phyloP scores from a whole-genome alignment of 2,113 vertebrate species.

The Pongo pygmaeus region DNA sequence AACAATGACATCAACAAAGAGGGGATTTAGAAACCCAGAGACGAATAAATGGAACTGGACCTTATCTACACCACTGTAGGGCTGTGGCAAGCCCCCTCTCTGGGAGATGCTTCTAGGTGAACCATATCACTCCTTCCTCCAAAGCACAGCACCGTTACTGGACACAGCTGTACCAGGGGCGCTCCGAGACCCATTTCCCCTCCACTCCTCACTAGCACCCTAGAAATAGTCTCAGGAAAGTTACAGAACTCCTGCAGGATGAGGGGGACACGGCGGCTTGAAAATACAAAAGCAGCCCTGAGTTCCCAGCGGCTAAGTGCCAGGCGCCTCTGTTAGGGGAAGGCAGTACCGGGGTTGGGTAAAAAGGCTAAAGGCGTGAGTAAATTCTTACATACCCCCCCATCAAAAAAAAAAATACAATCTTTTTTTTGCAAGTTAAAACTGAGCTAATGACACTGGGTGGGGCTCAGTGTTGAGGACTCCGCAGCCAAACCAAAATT shows the following conservation, averaged over 20 bases:
- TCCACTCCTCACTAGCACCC: not conserved
- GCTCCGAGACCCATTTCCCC: not conserved
- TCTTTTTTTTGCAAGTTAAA: constrained; percentile 87
- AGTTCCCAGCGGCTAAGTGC: not conserved
- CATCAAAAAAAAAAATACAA: not conserved
- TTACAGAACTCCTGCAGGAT: not conserved
- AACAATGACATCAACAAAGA: not conserved
- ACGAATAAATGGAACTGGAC: not conserved
- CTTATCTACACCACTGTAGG: too few species aligned
- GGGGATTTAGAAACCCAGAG: not conserved
- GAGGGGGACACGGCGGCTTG: not conserved
- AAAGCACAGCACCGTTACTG: not conserved
- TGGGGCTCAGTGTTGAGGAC: constrained; percentile 88
- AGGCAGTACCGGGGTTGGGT: constrained; percentile 11
- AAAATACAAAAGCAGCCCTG: not conserved
- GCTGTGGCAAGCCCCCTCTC: not conserved
- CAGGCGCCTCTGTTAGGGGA: accelerated
- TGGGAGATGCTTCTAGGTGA: not conserved
- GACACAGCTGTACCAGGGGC: not conserved
- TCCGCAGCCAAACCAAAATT: constrained; percentile 92
- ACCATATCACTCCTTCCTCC: accelerated
- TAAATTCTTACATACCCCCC: constrained; percentile 60
- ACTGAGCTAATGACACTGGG: constrained; percentile 95
- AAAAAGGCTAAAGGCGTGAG: constrained; percentile 71
- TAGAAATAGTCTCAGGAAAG: not conserved